Evolutionary conservation across 2,113 vertebrate species (phyloP).

Genomic region (Cinclus cinclus): DNA sequence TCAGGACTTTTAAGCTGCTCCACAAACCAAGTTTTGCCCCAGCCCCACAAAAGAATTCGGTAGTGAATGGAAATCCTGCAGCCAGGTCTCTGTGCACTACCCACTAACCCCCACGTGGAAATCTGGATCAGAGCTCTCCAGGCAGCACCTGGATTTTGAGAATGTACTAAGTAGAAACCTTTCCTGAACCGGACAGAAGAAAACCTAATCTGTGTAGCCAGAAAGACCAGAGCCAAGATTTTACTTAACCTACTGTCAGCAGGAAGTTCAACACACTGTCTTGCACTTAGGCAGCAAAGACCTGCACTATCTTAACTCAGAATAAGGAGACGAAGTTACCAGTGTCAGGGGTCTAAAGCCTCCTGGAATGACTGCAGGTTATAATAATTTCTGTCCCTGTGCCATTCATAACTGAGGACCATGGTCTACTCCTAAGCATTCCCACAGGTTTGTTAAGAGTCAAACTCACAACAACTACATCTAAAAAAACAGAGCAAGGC

Average conservation of each 20-base stretch:
- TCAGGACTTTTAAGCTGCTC: not conserved
- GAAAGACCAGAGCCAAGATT: not conserved
- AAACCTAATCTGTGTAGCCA: not conserved
- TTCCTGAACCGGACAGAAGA: not conserved
- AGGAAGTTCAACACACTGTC: not conserved
- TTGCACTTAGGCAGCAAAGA: not conserved
- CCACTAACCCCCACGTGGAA: not conserved
- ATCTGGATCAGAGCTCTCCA: not conserved
- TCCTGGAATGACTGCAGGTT: not conserved
- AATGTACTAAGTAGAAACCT: not conserved
- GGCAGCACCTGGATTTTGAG: not conserved
- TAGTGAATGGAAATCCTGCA: not conserved
- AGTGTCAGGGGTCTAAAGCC: not conserved
- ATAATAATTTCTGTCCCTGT: not conserved
- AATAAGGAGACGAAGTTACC: not conserved
- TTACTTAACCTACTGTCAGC: slow-evolving; percentile 2
- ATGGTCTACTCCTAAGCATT: not conserved
- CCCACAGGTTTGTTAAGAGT: not conserved
- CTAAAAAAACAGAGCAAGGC: not conserved
- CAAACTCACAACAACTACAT: not conserved
- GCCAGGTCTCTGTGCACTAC: not conserved
- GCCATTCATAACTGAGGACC: not conserved
- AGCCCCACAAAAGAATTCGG: not conserved
- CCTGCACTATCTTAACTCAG: not conserved
- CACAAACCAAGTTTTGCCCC: not conserved